phyloP scores from a whole-genome alignment of 37 sponge, comb jelly and placozoan genomes.

The Oopsacas minuta region DNA sequence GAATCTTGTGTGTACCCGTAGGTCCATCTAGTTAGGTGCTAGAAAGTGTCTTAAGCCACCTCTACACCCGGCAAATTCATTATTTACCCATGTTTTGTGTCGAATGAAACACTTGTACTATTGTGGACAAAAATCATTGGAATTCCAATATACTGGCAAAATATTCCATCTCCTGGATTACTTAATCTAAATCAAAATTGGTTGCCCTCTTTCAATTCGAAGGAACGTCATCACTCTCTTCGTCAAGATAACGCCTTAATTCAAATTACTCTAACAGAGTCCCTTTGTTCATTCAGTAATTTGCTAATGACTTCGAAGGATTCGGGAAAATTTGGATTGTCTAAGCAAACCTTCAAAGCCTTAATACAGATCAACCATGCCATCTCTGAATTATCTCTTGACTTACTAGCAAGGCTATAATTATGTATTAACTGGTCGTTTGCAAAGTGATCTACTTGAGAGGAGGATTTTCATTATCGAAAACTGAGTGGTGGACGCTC shows the following conservation, averaged over 20 bases:
- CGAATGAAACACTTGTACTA: too few species aligned
- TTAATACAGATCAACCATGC: not conserved
- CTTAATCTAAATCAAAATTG: not conserved
- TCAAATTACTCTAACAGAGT: not conserved
- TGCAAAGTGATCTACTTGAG: not conserved
- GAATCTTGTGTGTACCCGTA: too few species aligned
- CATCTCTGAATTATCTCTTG: not conserved
- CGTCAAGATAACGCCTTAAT: not conserved
- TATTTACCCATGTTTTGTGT: too few species aligned
- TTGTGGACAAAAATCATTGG: too few species aligned
- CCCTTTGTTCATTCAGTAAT: not conserved
- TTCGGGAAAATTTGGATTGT: not conserved
- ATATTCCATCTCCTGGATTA: too few species aligned
- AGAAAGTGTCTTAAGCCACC: too few species aligned
- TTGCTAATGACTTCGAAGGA: not conserved
- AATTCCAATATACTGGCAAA: too few species aligned
- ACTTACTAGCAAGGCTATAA: not conserved
- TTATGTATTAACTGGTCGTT: not conserved
- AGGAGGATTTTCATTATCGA: not conserved
- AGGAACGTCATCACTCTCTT: not conserved
- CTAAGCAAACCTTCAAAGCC: not conserved
- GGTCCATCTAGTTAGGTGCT: too few species aligned
- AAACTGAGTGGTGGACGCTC: not conserved
- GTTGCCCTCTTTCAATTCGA: not conserved
- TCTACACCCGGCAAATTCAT: too few species aligned